Base-by-base conservation (phyloP, 2,113 vertebrate species). In the Rhadina sibilatrix region DNA sequence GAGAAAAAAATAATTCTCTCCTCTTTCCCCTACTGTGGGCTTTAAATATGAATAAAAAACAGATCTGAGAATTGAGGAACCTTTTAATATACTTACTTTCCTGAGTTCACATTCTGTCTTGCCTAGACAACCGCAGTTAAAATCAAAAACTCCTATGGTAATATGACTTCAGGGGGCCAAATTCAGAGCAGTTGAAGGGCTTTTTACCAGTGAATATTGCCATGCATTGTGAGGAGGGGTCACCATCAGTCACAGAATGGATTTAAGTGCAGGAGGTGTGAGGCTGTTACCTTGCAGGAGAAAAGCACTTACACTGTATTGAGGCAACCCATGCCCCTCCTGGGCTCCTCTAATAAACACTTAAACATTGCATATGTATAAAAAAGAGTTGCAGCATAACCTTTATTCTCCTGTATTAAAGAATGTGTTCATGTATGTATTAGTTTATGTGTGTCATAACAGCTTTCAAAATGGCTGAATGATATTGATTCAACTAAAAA, bases 381-480 rank as follows among this genome's bases (percentile, higher is more conserved):
- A 47, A 85, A 79, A 50, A n/a, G 46, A 37, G 18, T 80, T 83
- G 54, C 80, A 83, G 54, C n/a, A 21, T 28, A 61, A 56, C 30
- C 56, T 89, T 84, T 78, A 28, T 71, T 81, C 22, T 71, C 18
- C 31, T 72, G 0, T 64, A 25, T 81, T 77, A 54, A 57, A 69
- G 12, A 38, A 38, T 46, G 17, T 53, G 10, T 70, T 90, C 15
- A 6, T 37, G 13, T 64, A 11, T 60, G n/a, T 49, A 16, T 76
- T 37, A 52, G 20, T 89, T 91, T 82, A 10, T 49, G 71, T 59
- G 35, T 92, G 40, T 59, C 53, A 8, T 75, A 91, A 75, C 33
- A 75, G 44, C 53, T 79, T 94, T 93, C 89, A 95, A 95, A 94
- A 96, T 97, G 94, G 94, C 93, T 96, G 95, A 92, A 91, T 81